Evolutionary conservation across 2,888 invertebrate species (phyloP).

Genomic region (Eristalinus aeneus): DNA sequence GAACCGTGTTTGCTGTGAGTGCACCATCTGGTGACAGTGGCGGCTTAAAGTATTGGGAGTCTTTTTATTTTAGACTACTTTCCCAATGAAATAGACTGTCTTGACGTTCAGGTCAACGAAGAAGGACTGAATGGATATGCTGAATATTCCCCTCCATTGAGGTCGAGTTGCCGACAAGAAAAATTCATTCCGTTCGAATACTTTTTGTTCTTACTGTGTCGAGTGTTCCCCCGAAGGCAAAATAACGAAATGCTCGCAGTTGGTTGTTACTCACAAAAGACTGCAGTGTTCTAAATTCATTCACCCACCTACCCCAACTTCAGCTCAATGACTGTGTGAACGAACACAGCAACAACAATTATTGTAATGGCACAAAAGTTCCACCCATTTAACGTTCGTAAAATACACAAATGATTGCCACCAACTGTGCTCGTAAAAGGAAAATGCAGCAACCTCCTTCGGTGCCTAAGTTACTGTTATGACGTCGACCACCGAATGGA

Average conservation of each 20-base stretch:
- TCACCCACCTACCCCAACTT: background rate
- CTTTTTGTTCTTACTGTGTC: conserved; percentile 4
- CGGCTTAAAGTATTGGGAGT: background rate
- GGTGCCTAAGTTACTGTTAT: conserved; percentile 31
- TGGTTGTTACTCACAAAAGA: background rate
- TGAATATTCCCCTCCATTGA: background rate
- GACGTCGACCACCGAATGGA: conserved; percentile 1
- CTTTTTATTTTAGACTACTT: background rate
- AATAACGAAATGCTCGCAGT: background rate
- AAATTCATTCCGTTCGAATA: background rate
- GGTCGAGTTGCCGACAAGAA: background rate
- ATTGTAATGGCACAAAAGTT: conserved; percentile 32
- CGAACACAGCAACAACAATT: conserved; percentile 26
- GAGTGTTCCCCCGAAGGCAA: background rate
- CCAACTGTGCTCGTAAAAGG: background rate
- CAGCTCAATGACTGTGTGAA: background rate
- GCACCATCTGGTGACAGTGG: background rate
- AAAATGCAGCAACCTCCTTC: background rate
- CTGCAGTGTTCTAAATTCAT: background rate
- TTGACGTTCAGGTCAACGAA: too few species aligned
- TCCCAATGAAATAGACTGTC: too few species aligned
- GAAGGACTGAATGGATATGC: too few species aligned
- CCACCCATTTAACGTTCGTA: conserved; percentile 23
- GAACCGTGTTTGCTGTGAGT: background rate
- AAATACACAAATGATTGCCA: conserved; percentile 11